Conservation (phyloP, 1,140 invertebrate species). For the Asbolus verrucosus region DNA sequence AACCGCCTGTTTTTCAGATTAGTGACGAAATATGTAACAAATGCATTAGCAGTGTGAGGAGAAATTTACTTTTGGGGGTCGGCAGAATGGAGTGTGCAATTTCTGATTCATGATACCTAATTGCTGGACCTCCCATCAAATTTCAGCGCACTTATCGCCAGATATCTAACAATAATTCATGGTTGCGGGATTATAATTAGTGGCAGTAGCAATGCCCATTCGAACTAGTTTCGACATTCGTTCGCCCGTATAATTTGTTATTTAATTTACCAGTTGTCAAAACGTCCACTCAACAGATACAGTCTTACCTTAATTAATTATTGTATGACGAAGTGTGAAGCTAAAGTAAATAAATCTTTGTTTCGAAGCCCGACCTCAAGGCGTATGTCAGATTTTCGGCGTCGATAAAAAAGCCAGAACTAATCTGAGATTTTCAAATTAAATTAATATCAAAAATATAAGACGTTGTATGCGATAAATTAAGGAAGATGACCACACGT, state of each 20-base stretch:
- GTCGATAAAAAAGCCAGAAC: conserved; percentile 10
- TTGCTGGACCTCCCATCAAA: conserved; percentile 1
- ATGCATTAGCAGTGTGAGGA: too few relatives aligned
- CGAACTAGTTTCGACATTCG: conserved; percentile 32
- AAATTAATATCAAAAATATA: conserved; percentile 16
- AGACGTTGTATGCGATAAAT: conserved; percentile 11
- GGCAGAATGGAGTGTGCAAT: too few relatives aligned
- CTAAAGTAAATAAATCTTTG: conserved; percentile 29
- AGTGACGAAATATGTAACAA: too few relatives aligned
- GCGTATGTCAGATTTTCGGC: conserved; percentile 1
- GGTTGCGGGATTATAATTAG: conserved; percentile 27
- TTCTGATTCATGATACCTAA: too few relatives aligned
- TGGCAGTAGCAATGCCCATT: conserved; percentile 28
- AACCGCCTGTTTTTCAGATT: too few relatives aligned
- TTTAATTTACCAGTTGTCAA: conserved; percentile 32
- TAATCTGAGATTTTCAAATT: conserved; percentile 11
- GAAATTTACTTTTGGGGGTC: too few relatives aligned
- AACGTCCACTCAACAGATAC: conserved; percentile 11
- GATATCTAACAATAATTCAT: too few relatives aligned
- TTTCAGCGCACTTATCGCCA: too few relatives aligned
- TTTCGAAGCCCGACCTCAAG: neutral
- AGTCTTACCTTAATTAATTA: conserved; percentile 13
- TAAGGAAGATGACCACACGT: conserved; percentile 17
- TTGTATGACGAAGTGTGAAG: conserved; percentile 20
- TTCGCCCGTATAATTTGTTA: conserved; percentile 22